Percentiles rank a stretch among this genome's conserved stretches.
Conservation (phyloP, 2,888 invertebrate species). For the Athripsodes cinereus region DNA sequence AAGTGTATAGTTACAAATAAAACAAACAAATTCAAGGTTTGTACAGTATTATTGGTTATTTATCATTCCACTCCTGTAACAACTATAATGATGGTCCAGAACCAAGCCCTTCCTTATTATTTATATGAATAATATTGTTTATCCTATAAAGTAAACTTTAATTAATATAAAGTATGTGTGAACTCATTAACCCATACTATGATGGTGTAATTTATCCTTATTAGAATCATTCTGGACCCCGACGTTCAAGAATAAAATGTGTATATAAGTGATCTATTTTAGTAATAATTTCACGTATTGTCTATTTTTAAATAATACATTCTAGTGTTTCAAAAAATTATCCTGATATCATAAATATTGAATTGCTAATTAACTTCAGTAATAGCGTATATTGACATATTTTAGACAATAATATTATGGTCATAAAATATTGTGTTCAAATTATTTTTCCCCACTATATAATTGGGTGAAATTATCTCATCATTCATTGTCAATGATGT, state of each 20-base stretch:
- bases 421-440: too few species aligned
- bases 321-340: neutral
- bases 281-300: neutral
- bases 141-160: neutral
- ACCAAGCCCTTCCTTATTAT: conserved; percentile 1
- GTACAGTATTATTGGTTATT: neutral
- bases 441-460: too few species aligned
- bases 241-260: neutral
- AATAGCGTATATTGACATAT: too few species aligned
- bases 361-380: too few species aligned
- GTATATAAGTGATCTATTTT: too few species aligned
- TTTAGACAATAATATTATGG: too few species aligned
- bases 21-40: neutral
- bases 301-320: neutral
- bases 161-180: neutral
- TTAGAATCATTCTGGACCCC: too few species aligned
- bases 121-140: neutral
- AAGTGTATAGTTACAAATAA: neutral
- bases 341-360: too few species aligned
- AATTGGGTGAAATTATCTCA: too few species aligned
- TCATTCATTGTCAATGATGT: too few species aligned
- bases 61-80: neutral
- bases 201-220: too few species aligned
- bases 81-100: neutral
- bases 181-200: too few species aligned